Conservation (phyloP, 2,797 vertebrate genomes). For the Pipistrellus kuhlii region DNA sequence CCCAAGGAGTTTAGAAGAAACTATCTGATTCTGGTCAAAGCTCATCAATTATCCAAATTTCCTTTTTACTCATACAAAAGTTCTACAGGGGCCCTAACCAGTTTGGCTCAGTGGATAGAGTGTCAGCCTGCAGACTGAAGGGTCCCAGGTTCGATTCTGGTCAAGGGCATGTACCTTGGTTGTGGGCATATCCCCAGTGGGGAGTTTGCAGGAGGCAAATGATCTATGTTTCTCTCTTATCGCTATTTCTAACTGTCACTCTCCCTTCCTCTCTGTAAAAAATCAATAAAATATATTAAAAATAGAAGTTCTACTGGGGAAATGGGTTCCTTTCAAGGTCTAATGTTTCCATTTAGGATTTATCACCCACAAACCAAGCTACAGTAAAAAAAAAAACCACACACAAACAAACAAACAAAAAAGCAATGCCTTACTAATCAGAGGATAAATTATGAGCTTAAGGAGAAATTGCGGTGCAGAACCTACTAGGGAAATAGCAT, state of each 20-base stretch:
- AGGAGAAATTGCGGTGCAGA: neutral
- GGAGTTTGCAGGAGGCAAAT: too few relatives aligned
- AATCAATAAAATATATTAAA: too few relatives aligned
- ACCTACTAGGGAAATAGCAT: constrained; percentile 7
- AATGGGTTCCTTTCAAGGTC: neutral
- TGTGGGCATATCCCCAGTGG: too few relatives aligned
- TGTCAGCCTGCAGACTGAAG: too few relatives aligned
- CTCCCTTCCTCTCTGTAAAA: too few relatives aligned
- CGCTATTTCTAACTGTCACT: too few relatives aligned
- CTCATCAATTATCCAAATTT: neutral
- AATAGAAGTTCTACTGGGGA: neutral
- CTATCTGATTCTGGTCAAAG: neutral
- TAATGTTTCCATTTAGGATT: neutral
- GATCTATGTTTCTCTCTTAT: too few relatives aligned
- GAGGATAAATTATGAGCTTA: neutral
- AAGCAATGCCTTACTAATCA: neutral
- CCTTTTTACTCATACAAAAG: neutral
- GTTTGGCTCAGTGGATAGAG: too few relatives aligned
- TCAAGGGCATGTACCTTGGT: too few relatives aligned
- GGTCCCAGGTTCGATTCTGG: too few relatives aligned
- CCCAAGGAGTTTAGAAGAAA: neutral
- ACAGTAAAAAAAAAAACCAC: neutral
- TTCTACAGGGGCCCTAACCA: neutral
- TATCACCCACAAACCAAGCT: neutral
- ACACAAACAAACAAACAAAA: too few relatives aligned